Percentiles rank a stretch among this genome's conserved stretches.
These are phyloP conservation scores for Steatornis caripensis DNA, from an alignment of 2,113 vertebrate genomes.

Conservation along the genomic window DNA sequence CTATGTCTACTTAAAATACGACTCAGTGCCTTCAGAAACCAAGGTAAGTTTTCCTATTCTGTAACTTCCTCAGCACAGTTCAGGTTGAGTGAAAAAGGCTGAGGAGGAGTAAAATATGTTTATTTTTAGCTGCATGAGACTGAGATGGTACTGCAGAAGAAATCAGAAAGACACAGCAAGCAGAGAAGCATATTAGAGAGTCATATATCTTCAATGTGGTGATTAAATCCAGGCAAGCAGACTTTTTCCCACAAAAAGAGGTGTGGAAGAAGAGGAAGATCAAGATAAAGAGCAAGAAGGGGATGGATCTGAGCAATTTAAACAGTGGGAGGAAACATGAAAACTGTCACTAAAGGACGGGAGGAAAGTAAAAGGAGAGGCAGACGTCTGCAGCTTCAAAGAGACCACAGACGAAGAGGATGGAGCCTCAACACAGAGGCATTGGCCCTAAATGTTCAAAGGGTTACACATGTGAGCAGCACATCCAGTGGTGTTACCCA, in stretches of 20 bases:
- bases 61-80: background rate
- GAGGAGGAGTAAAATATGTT: background rate
- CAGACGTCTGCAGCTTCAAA: background rate
- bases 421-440: background rate
- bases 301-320: background rate
- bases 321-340: background rate
- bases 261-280: background rate
- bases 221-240: background rate
- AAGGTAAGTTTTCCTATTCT: background rate
- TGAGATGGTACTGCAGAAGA: background rate
- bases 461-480: background rate
- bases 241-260: background rate
- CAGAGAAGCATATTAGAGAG: background rate
- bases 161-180: background rate
- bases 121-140: slow-evolving; percentile 22
- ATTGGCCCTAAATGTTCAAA: background rate
- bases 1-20: background rate
- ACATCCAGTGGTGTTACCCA: background rate
- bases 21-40: background rate
- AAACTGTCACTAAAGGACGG: background rate
- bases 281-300: background rate
- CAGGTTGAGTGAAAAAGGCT: background rate
- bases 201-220: background rate
- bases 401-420: background rate
- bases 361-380: background rate